These are phyloP conservation scores for Ischnus inquisitorius DNA, from an alignment of 2,888 invertebrate genomes.

Conservation along the genomic window DNA sequence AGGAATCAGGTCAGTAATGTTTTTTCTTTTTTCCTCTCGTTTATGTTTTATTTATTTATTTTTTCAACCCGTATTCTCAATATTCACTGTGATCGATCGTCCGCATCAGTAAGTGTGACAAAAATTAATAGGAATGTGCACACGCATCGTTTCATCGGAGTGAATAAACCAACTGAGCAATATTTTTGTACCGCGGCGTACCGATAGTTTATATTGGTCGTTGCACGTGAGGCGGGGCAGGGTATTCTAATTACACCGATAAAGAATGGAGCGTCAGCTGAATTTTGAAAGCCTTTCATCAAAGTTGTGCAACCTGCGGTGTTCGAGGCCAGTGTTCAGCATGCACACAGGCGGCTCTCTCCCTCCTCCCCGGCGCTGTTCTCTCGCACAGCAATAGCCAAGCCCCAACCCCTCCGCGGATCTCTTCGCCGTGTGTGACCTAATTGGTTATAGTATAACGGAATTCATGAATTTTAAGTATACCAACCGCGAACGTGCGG, in stretches of 20 bases:
- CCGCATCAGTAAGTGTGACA: neutral
- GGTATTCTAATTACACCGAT: conserved; percentile 77
- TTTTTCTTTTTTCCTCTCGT: neutral
- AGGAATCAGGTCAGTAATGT: conserved; percentile 90
- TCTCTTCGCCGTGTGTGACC: conserved; percentile 75
- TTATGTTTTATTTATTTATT: neutral
- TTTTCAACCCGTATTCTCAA: neutral
- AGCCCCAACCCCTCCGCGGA: conserved; percentile 7
- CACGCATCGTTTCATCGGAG: neutral
- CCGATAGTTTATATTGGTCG: conserved; percentile 31
- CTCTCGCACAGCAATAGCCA: conserved; percentile 29
- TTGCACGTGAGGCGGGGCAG: neutral
- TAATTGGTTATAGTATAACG: conserved; percentile 79
- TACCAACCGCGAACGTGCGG: conserved; percentile 29
- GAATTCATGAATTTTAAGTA: conserved; percentile 81
- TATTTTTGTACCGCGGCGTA: conserved; percentile 28
- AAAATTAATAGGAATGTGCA: neutral
- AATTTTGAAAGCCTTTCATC: conserved; percentile 81
- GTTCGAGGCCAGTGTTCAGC: conserved; percentile 14
- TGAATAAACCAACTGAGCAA: conserved; percentile 6
- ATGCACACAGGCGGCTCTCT: neutral
- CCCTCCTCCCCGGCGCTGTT: neutral
- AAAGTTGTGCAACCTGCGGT: conserved; percentile 70
- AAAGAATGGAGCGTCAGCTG: conserved; percentile 78
- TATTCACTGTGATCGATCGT: neutral